Conservation (phyloP, 2,888 invertebrate genomes). For the Gibbula magus region DNA sequence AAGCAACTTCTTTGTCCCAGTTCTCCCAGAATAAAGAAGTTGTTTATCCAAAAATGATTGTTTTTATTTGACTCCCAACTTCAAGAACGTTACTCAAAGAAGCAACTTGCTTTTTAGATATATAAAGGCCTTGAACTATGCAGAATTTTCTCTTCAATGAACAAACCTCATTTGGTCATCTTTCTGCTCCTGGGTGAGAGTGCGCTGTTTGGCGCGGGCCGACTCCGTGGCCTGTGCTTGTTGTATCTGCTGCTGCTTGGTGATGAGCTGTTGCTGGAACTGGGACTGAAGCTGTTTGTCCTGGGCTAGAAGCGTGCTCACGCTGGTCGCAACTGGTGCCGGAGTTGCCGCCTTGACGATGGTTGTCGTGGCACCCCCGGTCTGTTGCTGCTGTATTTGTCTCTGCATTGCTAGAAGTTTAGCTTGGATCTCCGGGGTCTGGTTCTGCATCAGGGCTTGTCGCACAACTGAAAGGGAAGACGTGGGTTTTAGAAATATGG, state of each 20-base stretch:
- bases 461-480: slow-evolving; percentile 84
- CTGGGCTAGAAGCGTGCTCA: slow-evolving; percentile 38
- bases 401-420: slow-evolving; percentile 90
- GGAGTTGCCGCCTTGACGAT: slow-evolving; percentile 19
- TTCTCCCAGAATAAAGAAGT: too few relatives aligned
- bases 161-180: slow-evolving; percentile 72
- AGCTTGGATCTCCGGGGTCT: slow-evolving; percentile 94
- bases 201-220: slow-evolving; percentile 46
- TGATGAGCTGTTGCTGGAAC: slow-evolving; percentile 28
- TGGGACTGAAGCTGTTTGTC: slow-evolving; percentile 31
- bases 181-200: slow-evolving; percentile 70
- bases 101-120: too few relatives aligned
- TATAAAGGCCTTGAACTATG: too few relatives aligned
- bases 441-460: slow-evolving; percentile 92
- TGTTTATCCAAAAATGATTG: too few relatives aligned
- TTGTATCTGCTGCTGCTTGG: slow-evolving; percentile 39
- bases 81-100: too few relatives aligned
- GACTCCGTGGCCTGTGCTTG: slow-evolving; percentile 39
- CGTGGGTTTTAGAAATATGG: too few relatives aligned
- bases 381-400: slow-evolving; percentile 74
- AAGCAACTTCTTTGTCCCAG: too few relatives aligned
- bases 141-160: too few relatives aligned
- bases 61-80: too few relatives aligned
- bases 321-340: slow-evolving; percentile 16
- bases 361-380: slow-evolving; percentile 26